A percentile compares a stretch with the other conserved stretches of the same genome.
Conservation (phyloP, 2,113 vertebrate genomes). For the Corythoichthys intestinalis region DNA sequence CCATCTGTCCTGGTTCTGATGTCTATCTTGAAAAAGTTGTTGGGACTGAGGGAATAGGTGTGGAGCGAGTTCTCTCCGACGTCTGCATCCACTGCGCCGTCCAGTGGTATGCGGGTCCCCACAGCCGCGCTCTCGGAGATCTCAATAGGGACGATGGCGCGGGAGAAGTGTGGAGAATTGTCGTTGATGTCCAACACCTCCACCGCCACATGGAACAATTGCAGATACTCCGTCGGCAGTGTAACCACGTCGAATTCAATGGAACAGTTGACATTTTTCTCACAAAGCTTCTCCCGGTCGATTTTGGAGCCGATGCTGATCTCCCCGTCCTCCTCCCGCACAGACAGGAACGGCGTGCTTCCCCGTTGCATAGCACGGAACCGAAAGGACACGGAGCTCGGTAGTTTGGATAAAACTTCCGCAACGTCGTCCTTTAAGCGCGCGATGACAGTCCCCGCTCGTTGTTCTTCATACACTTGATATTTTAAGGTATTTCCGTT, state of each 20-base stretch:
- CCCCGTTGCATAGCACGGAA: conserved; percentile 92
- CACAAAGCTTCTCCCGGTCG: conserved; percentile 93
- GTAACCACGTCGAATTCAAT: conserved; percentile 97
- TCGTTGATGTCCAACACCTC: conserved; percentile 97
- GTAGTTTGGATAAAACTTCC: conserved; percentile 79
- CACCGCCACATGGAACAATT: conserved; percentile 95
- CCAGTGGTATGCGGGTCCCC: conserved; percentile 89
- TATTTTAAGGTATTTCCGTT: conserved; percentile 87
- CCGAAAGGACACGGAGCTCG: conserved; percentile 79
- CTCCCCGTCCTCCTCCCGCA: conserved; percentile 90
- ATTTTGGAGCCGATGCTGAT: conserved; percentile 89
- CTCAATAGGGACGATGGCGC: conserved; percentile 88
- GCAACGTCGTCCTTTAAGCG: conserved; percentile 87
- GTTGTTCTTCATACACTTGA: conserved; percentile 94
- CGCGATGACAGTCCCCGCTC: conserved; percentile 86
- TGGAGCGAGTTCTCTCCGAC: conserved; percentile 91
- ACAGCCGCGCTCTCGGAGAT: conserved; percentile 94
- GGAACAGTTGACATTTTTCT: conserved; percentile 93
- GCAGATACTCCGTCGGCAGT: conserved; percentile 90
- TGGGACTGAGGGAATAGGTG: conserved; percentile 85
- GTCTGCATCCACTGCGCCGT: conserved; percentile 90
- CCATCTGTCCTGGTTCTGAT: conserved; percentile 88
- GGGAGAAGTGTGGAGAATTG: conserved; percentile 90
- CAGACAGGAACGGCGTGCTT: conserved; percentile 78
- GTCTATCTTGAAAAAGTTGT: conserved; percentile 89